Percentiles rank a stretch among this genome's conserved stretches.
Conservation (phyloP, 2,797 vertebrate species). For the Propithecus deckenii region DNA sequence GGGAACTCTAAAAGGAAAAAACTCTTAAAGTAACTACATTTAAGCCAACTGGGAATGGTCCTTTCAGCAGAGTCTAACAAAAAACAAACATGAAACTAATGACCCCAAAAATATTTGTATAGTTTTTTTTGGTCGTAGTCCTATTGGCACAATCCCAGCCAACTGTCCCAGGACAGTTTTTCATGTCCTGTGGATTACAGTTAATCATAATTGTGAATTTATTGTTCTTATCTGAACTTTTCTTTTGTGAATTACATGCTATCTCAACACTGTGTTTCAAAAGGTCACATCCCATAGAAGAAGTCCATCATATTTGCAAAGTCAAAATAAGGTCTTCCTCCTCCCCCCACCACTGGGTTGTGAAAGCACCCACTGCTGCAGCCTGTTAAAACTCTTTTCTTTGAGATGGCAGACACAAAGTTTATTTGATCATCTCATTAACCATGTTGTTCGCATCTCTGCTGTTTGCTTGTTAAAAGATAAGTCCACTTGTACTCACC, state of each 20-base stretch:
- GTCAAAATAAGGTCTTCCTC: constrained; percentile 75
- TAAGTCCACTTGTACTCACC: not conserved
- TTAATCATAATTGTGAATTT: constrained; percentile 63
- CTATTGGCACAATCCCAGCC: constrained; percentile 55
- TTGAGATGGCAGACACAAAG: not conserved
- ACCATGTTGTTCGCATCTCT: constrained; percentile 60
- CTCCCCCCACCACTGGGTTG: constrained; percentile 15
- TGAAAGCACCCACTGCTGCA: constrained; percentile 44
- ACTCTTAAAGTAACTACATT: constrained; percentile 5
- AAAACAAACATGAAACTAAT: constrained; percentile 27
- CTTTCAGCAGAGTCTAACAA: constrained; percentile 54
- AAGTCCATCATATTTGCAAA: constrained; percentile 62
- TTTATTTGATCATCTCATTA: constrained; percentile 15
- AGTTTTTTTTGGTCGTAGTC: constrained; percentile 46
- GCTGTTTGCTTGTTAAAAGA: constrained; percentile 39
- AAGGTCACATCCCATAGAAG: constrained; percentile 59
- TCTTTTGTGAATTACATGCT: constrained; percentile 45
- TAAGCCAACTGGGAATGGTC: not conserved
- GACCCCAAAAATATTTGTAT: constrained; percentile 29
- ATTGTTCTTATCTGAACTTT: constrained; percentile 71
- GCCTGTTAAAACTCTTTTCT: not conserved
- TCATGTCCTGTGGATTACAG: not conserved
- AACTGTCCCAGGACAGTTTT: constrained; percentile 44
- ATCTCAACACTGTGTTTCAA: constrained; percentile 66
- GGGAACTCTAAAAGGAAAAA: not conserved